Evolutionary conservation across 2,797 vertebrate species (phyloP).

Genomic region (Gila robusta): DNA sequence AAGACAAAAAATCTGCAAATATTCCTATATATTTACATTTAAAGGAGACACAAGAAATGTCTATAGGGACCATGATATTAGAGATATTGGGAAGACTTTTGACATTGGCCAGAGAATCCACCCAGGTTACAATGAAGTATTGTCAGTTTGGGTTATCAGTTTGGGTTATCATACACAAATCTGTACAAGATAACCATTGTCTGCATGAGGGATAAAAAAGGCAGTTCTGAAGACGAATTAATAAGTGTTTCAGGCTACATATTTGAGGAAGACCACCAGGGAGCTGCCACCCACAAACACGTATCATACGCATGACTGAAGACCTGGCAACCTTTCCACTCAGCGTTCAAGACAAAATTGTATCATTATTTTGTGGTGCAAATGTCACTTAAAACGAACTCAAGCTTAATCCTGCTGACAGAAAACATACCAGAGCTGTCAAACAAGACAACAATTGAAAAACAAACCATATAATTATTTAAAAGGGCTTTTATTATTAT

Average conservation of each 20-base stretch:
- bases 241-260: background rate
- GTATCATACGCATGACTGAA: slow-evolving; percentile 17
- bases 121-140: too few species aligned
- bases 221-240: background rate
- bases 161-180: background rate
- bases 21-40: too few species aligned
- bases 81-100: too few species aligned
- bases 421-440: background rate
- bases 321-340: slow-evolving; percentile 3
- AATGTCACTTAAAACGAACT: background rate
- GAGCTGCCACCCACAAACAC: slow-evolving; percentile 30
- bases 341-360: background rate
- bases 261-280: slow-evolving; percentile 37
- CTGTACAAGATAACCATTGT: background rate
- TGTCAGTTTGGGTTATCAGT: too few species aligned
- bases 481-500: background rate
- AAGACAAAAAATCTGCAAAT: too few species aligned
- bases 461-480: background rate
- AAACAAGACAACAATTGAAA: background rate
- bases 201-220: background rate
- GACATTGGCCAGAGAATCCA: too few species aligned
- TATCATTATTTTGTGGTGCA: background rate
- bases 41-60: too few species aligned
- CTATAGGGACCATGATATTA: too few species aligned
- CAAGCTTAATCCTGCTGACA: background rate